Conservation (phyloP, 2,888 invertebrate species). For the Mellilla xanthometata region DNA sequence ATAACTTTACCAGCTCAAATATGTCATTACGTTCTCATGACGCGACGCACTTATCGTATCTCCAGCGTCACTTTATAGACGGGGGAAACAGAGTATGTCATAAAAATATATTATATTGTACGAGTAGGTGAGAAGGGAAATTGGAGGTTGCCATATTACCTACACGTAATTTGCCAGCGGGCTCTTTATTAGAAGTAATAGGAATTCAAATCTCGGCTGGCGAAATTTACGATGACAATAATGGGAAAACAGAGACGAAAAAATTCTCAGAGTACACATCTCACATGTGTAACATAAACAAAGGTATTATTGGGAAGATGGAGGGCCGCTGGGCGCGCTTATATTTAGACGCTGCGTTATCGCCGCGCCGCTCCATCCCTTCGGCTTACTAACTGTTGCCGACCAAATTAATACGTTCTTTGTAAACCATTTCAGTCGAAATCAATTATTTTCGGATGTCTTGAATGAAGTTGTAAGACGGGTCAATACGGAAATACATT, state of each 20-base stretch:
- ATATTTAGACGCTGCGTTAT: slow-evolving; percentile 62
- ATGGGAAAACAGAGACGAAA: slow-evolving; percentile 36
- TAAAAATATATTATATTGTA: no score
- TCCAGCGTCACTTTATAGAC: slow-evolving; percentile 14
- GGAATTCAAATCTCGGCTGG: slow-evolving; percentile 26
- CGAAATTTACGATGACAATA: slow-evolving; percentile 41
- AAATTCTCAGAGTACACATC: slow-evolving; percentile 40
- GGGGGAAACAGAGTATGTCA: slow-evolving; percentile 21
- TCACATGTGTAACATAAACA: slow-evolving; percentile 57
- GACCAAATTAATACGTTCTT: slow-evolving; percentile 27
- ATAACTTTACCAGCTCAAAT: slow-evolving; percentile 18
- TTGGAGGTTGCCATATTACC: slow-evolving; percentile 3
- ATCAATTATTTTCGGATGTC: no score
- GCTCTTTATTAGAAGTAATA: slow-evolving; percentile 19
- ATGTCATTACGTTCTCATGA: slow-evolving; percentile 11
- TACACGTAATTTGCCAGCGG: slow-evolving; percentile 10
- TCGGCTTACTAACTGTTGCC: slow-evolving; percentile 46
- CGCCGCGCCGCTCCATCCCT: slow-evolving; percentile 56
- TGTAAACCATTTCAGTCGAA: slow-evolving; percentile 13
- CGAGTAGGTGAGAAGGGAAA: slow-evolving; percentile 9
- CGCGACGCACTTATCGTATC: no score
- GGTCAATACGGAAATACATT: no score
- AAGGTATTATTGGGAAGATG: slow-evolving; percentile 55
- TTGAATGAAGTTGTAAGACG: no score
- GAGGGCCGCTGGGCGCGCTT: slow-evolving; percentile 58